Evolutionary conservation across 2,797 vertebrate genomes (phyloP), one percentile per base, ranked within the genome.

Genomic region (Kryptopterus vitreolus): DNA sequence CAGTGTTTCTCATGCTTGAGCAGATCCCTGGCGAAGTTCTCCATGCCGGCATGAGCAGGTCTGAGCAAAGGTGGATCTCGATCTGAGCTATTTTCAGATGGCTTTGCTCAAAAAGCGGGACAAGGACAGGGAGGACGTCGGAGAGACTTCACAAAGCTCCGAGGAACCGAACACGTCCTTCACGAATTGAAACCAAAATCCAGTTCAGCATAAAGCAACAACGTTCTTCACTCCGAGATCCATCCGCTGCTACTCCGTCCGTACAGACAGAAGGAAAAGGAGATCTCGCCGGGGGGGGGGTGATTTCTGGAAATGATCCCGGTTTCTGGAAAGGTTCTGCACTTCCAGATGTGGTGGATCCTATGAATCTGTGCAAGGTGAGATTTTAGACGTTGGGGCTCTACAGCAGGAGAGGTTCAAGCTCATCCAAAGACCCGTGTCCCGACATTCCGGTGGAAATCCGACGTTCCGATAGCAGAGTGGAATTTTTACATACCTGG

Each of bases 81-180:
- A 24, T 5, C 3, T 0, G 33, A 43, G 53, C 22, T 43, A 82
- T 85, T 82, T 85, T 83, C 81, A 77, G 69, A 77, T 81, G 84
- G 66, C 61, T 83, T 87, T 43, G 69, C 77, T 76, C n/a, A 61
- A 84, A 81, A 81, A 88, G 73, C 83, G 79, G 86, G 85, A 83
- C 86, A 84, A 88, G 87, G 87, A 77, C 87, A 61, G 20, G 43
- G 81, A 84, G 81, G 71, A 82, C 62, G 73, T 76, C 66, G 48
- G 83, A 66, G 38, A 43, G 38, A 80, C 79, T 76, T 70, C 65
- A 76, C 81, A 77, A 55, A n/a, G 24, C 72, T 43, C 33, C 38
- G 33, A 55, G 70, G 31, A 35, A 35, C 22, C 68, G 11, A 46
- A 52, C 26, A 4, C 12, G 26, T 52, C 16, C 4, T 16, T 70